phyloP scores from a whole-genome alignment of 1,140 invertebrate species.

The Drosophila azteca region DNA sequence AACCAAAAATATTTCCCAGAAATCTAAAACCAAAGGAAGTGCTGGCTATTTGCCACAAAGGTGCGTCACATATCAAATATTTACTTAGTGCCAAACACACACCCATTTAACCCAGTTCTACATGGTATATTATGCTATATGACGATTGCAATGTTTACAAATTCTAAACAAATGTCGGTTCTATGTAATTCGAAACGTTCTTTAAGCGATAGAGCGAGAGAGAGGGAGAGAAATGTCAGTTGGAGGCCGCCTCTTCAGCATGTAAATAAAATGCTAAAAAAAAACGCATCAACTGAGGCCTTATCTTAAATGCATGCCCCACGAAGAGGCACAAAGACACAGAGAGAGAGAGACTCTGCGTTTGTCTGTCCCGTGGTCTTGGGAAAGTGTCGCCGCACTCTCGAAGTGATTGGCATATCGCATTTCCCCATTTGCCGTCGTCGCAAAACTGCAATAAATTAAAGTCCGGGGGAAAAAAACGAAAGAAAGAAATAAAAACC shows the following conservation, averaged over 20 bases:
- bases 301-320: constrained; percentile 77
- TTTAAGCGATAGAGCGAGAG: constrained; percentile 4
- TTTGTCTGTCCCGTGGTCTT: background rate
- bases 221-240: constrained; percentile 41
- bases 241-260: constrained; percentile 60
- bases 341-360: background rate
- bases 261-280: constrained; percentile 73
- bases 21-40: constrained; percentile 27
- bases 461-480: constrained; percentile 33
- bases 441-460: constrained; percentile 77
- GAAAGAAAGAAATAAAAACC: constrained; percentile 32
- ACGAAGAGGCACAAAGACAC: background rate
- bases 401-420: constrained; percentile 78
- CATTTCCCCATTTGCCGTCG: constrained; percentile 73
- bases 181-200: constrained; percentile 38
- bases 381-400: constrained; percentile 61
- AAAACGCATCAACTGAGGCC: constrained; percentile 65
- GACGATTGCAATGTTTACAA: constrained; percentile 70
- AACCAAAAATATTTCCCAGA: constrained; percentile 56
- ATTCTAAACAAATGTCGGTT: constrained; percentile 34
- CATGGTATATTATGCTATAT: background rate
- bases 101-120: constrained; percentile 70
- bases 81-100: constrained; percentile 35
- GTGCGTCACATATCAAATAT: constrained; percentile 77
- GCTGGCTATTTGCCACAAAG: constrained; percentile 41